Conservation (phyloP, 2,113 vertebrate species). For the Lampris incognitus region DNA sequence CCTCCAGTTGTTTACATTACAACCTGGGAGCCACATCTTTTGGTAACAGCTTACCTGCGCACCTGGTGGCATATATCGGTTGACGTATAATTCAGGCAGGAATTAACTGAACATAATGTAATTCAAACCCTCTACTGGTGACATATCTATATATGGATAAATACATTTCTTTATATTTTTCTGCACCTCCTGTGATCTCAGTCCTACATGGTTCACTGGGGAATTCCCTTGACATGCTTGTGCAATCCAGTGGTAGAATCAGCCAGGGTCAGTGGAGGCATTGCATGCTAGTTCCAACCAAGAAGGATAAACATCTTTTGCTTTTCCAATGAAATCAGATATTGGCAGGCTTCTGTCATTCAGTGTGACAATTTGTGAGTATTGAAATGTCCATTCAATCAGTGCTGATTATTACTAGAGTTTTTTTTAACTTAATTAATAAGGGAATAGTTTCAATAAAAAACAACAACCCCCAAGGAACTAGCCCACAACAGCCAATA, state of each 20-base stretch:
- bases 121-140: conserved; percentile 53
- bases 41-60: conserved; percentile 61
- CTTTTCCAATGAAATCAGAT: conserved; percentile 5
- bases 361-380: background rate
- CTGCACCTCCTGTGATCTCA: conserved; percentile 4
- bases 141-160: conserved; percentile 27
- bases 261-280: conserved; percentile 65
- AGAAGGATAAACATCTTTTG: conserved; percentile 28
- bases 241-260: conserved; percentile 50
- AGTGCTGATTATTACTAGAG: background rate
- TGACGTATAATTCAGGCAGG: conserved; percentile 46
- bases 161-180: background rate
- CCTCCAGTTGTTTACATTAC: conserved; percentile 48
- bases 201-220: conserved; percentile 39
- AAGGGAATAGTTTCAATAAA: conserved; percentile 1
- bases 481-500: conserved; percentile 50
- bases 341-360: conserved; percentile 4
- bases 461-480: conserved; percentile 43
- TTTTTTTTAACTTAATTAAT: conserved; percentile 17
- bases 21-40: conserved; percentile 55
- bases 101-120: conserved; percentile 31
- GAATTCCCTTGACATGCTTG: conserved; percentile 70
- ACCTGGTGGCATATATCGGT: conserved; percentile 25
- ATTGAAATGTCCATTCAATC: background rate
- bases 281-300: conserved; percentile 71